Evolutionary conservation across 2,888 invertebrate species (phyloP).

Genomic region (Zygogramma bicolorata): DNA sequence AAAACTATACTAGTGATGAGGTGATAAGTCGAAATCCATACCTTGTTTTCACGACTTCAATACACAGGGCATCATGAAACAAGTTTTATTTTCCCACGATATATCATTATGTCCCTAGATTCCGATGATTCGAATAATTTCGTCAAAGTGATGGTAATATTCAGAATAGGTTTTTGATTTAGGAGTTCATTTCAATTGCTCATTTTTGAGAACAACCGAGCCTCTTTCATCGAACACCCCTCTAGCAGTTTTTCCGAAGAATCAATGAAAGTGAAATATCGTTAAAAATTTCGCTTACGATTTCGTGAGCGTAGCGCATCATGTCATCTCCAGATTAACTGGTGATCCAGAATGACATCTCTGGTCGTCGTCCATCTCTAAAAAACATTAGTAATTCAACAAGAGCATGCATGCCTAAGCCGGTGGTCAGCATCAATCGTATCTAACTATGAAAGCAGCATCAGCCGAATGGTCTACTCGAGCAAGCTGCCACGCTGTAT

Average conservation of each 20-base stretch:
- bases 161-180: no score
- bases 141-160: no score
- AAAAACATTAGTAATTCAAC: not conserved
- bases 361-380: not conserved
- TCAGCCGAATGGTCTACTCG: not conserved
- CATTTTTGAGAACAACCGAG: not conserved
- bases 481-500: not conserved
- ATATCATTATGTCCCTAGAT: no score
- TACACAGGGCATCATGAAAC: no score
- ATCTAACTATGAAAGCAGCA: constrained; percentile 1
- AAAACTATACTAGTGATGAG: no score
- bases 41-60: no score
- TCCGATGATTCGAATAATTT: no score
- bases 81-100: no score
- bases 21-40: no score
- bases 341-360: not conserved
- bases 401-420: not conserved
- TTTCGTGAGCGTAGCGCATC: not conserved
- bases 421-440: not conserved
- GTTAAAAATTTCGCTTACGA: not conserved
- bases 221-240: not conserved
- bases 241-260: not conserved
- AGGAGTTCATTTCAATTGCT: no score
- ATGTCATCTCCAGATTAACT: not conserved
- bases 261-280: not conserved